Conservation (phyloP, 2,797 vertebrate species). For the Agapornis canus region DNA sequence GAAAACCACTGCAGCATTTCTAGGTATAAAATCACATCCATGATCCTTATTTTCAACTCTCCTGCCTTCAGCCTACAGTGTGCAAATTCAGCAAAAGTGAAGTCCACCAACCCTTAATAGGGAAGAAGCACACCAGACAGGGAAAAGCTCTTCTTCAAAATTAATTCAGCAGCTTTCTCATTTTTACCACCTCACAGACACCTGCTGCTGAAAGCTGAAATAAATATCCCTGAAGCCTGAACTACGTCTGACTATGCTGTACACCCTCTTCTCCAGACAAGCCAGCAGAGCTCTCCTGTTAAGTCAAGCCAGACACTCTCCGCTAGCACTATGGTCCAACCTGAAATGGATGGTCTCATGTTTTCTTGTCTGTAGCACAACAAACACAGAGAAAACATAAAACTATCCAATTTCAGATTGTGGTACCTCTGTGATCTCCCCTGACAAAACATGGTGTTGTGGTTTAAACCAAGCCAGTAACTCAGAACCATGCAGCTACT, state of each 20-base stretch:
- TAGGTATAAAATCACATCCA: background rate
- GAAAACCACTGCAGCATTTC: background rate
- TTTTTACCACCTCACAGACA: background rate
- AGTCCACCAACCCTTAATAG: background rate
- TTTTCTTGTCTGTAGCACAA: background rate
- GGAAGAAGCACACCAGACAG: background rate
- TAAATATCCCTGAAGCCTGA: background rate
- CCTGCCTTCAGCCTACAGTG: background rate
- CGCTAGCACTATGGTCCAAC: background rate
- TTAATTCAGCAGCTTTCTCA: background rate
- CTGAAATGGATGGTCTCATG: background rate
- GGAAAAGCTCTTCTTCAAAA: background rate
- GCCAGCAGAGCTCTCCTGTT: background rate
- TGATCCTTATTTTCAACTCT: background rate
- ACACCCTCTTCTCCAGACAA: background rate
- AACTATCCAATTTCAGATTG: background rate
- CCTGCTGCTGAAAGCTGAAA: background rate
- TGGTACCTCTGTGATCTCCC: background rate
- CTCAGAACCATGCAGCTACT: background rate
- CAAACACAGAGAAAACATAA: background rate
- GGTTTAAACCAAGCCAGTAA: background rate
- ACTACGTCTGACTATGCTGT: background rate
- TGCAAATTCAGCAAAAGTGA: background rate
- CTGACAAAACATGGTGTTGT: background rate
- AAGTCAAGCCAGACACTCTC: background rate